Conservation (phyloP, 2,888 invertebrate genomes). For the Sphaeridia pumilis region DNA sequence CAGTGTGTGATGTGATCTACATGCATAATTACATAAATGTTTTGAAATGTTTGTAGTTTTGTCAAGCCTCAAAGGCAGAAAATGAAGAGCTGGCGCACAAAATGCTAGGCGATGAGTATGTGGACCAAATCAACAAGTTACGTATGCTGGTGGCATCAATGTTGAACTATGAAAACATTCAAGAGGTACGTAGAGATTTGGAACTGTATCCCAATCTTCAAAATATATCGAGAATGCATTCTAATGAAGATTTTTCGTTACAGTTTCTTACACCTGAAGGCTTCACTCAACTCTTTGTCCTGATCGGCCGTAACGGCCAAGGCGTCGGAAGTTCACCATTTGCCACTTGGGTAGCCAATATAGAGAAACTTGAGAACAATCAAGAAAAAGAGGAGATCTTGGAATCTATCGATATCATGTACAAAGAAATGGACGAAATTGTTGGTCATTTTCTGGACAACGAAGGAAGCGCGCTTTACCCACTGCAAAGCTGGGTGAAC, state of each 20-base stretch:
- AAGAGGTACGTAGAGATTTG: slow-evolving; percentile 47
- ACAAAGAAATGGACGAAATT: slow-evolving; percentile 62
- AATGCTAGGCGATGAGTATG: slow-evolving; percentile 70
- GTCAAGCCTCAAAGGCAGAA: slow-evolving; percentile 65
- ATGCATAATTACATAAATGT: too few relatives aligned
- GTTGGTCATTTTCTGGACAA: slow-evolving; percentile 71
- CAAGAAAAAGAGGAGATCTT: slow-evolving; percentile 61
- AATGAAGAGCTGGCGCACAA: slow-evolving; percentile 75
- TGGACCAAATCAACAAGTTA: slow-evolving; percentile 55
- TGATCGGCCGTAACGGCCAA: slow-evolving; percentile 85
- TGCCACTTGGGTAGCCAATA: slow-evolving; percentile 72
- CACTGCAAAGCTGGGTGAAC: slow-evolving; percentile 77
- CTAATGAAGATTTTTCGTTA: slow-evolving; percentile 38
- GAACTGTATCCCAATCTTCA: too few relatives aligned
- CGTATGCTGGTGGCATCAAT: slow-evolving; percentile 51
- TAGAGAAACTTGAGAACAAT: slow-evolving; percentile 52
- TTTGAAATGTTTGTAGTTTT: slow-evolving; percentile 52
- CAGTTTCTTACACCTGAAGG: slow-evolving; percentile 69
- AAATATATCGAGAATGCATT: too few relatives aligned
- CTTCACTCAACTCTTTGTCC: slow-evolving; percentile 56
- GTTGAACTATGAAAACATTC: slow-evolving; percentile 52
- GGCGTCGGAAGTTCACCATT: slow-evolving; percentile 86
- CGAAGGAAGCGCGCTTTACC: slow-evolving; percentile 81
- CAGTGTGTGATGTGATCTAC: too few relatives aligned
- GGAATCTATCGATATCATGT: slow-evolving; percentile 65